Evolutionary conservation across 2,888 invertebrate genomes (phyloP).

Genomic region (Patella pellucida): DNA sequence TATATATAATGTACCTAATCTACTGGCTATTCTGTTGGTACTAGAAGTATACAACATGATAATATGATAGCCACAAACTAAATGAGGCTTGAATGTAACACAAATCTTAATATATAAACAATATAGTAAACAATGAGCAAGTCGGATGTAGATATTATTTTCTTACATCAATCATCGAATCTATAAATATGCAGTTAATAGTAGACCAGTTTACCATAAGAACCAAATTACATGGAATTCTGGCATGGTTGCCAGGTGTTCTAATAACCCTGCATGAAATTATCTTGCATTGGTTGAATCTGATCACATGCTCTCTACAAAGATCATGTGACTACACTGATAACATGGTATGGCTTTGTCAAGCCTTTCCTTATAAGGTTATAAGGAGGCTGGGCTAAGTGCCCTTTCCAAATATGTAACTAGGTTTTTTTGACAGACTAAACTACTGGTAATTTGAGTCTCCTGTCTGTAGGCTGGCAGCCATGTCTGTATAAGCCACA

Average conservation of each 20-base stretch:
- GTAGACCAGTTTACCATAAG: too few relatives aligned
- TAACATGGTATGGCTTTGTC: not conserved
- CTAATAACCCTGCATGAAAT: not conserved
- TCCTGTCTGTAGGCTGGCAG: not conserved
- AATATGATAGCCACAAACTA: too few relatives aligned
- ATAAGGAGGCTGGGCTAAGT: conserved; percentile 2
- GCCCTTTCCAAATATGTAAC: conserved; percentile 11
- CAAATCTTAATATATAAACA: too few relatives aligned
- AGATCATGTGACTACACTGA: conserved; percentile 3
- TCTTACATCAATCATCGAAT: conserved; percentile 2
- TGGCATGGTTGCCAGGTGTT: conserved; percentile 9
- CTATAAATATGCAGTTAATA: not conserved
- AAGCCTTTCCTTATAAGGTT: conserved; percentile 6
- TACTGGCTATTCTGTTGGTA: too few relatives aligned
- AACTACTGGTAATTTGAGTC: conserved; percentile 11
- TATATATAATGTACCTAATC: too few relatives aligned
- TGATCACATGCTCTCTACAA: not conserved
- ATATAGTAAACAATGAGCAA: too few relatives aligned
- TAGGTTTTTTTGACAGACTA: not conserved
- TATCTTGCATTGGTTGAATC: not conserved
- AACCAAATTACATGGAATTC: conserved; percentile 11
- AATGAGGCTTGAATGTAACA: too few relatives aligned
- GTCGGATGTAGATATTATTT: too few relatives aligned
- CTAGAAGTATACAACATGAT: too few relatives aligned
- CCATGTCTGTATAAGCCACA: conserved; percentile 5